A percentile compares a stretch with the other conserved stretches of the same genome.
Conservation (phyloP, 2,113 vertebrate species). For the Periophthalmodon schlosseri region DNA sequence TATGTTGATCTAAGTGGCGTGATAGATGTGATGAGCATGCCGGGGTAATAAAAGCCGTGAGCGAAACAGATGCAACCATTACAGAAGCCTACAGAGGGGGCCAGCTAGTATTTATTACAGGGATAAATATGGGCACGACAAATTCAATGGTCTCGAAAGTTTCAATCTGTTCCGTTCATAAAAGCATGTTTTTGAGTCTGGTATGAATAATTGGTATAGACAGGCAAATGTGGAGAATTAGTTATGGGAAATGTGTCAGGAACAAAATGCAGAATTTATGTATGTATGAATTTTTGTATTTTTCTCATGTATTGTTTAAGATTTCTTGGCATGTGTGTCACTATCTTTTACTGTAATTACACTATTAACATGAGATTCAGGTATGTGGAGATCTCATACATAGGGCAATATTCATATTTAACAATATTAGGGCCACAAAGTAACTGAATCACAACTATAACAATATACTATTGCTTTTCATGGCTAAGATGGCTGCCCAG, state of each 20-base stretch:
- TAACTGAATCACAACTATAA: too few relatives aligned
- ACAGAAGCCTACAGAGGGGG: constrained; percentile 14
- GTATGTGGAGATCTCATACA: neutral
- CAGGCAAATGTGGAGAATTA: neutral
- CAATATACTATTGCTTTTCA: too few relatives aligned
- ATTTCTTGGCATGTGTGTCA: neutral
- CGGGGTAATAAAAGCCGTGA: constrained; percentile 21
- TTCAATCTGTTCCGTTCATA: constrained; percentile 1
- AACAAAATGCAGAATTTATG: neutral
- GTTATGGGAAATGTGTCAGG: neutral
- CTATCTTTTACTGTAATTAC: neutral
- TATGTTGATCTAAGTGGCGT: constrained; percentile 27
- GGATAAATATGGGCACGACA: constrained; percentile 16
- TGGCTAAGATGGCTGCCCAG: too few relatives aligned
- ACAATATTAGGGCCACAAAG: too few relatives aligned
- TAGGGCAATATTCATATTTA: too few relatives aligned
- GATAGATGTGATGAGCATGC: constrained; percentile 18
- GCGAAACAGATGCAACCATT: constrained; percentile 34
- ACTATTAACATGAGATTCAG: neutral
- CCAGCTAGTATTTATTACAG: constrained; percentile 22
- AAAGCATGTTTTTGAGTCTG: neutral
- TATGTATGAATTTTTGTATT: neutral
- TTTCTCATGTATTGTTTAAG: neutral
- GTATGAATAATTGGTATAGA: neutral
- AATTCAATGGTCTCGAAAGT: constrained; percentile 26